Base-by-base conservation (phyloP, 2,888 invertebrate genomes). In the Nasonovia ribisnigri region DNA sequence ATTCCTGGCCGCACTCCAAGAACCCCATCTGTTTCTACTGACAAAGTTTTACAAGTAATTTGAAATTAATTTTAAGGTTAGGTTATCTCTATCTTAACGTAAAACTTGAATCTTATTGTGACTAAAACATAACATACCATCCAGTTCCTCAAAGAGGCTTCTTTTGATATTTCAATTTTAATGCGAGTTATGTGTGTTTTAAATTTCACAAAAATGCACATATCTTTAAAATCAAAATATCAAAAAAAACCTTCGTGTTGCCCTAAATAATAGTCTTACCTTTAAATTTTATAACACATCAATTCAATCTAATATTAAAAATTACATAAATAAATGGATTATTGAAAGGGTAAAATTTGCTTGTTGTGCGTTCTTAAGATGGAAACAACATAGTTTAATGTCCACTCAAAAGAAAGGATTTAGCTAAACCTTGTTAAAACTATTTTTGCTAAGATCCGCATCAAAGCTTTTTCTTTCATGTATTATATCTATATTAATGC, bases 11-110 rank as follows among this genome's bases (percentile, higher is more conserved):
- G 96, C 3, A 97, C 97, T 10, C 98, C 99, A 2, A 97, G 99
- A 94, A 99, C 99, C 0, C 99, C 99, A 4, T 97, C 98, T 3
- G 97, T 97, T 8, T 97, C 97, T 93, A 98, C 98, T 26, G 99
- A 99, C 96, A 97, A 97, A 95, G 97, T 96, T 93, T 95, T 96
- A 88, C 96, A 96, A 96, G 96, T 96, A 95, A 94, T 90, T 86
- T 88, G 11, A 57, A 90, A 90, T 90, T 29, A 48, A 51, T 6
- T 77, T 77, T 77, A 36, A 36, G 36, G 0, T 36, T 36, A 77
- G 8, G 20, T n/a, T 67, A 3, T n/a, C 16, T 67, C 13, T n/a
- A n/a, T 67, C n/a, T 13, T 60, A 26, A 46, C 11, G 46, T 46
- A 16, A 51, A 51, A 51, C 16, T 51, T 51, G 51, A 51, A 51